Base-by-base conservation (phyloP, 2,888 invertebrate species). In the Alviniconcha strummeri region DNA sequence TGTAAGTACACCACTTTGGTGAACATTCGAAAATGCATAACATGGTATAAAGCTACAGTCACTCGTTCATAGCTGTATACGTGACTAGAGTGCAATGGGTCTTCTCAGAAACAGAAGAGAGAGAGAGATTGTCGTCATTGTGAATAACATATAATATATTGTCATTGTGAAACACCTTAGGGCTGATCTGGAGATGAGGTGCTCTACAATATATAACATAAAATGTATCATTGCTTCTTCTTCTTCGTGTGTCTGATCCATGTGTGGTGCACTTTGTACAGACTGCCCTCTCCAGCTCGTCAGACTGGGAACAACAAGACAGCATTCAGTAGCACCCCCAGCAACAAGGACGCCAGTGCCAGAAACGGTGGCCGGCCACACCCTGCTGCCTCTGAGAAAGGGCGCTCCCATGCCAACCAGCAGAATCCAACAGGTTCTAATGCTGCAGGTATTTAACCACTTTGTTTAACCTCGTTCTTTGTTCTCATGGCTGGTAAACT, bases 251-350 rank as follows among this genome's bases (percentile, higher is more conserved):
- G 60, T 36, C 36, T 36, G 36, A 36, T 3, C 36, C 36, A 36
- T 36, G 36, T 36, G 36, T 36, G 36, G 36, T 36, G 36, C 36
- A 36, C 36, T 36, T 60, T 60, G 89, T 89, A 54, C 89, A 92
- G 92, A 86, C 88, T 92, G 80, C 92, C 92, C 67, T 88, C 91
- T 56, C 89, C 91, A 85, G 90, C 88, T 83, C 90, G 89, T 75
- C 88, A 89, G 78, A 86, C 87, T 83, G 88, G 88, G 71, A 90
- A 88, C 84, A 89, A 89, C 84, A 89, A 89, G 85, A 88, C 89
- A 4, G 89, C 90, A 15, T 86, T 87, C 56, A 90, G 89, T 85
- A 88, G 90, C 76, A 75, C 85, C 71, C 64, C 84, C 55, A 79
- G 80, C 15, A 82, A 57, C 74, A 75, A 74, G 74, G 74, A 82